These are phyloP conservation scores for Sepiola atlantica DNA, from an alignment of 2,888 invertebrate species.

Conservation along the genomic window DNA sequence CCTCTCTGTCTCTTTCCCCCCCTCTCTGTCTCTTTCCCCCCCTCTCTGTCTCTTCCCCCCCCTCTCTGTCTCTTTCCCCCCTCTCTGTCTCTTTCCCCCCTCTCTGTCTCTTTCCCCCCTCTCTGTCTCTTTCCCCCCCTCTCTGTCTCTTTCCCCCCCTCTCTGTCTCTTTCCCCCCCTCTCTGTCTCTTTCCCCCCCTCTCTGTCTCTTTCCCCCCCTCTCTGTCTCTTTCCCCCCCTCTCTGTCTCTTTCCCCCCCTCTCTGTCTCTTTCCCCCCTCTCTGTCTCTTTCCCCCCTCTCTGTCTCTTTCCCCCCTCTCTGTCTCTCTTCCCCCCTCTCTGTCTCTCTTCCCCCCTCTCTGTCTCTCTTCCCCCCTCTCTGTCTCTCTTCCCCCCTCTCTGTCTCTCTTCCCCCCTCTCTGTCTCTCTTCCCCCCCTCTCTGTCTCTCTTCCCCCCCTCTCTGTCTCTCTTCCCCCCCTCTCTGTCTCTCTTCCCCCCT, in stretches of 20 bases:
- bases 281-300: not conserved
- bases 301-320: not conserved
- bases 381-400: not conserved
- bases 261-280: not conserved
- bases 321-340: not conserved
- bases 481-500: not conserved
- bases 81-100: not conserved
- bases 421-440: not conserved
- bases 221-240: not conserved
- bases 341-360: not conserved
- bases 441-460: not conserved
- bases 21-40: not conserved
- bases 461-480: not conserved
- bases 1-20: not conserved
- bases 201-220: not conserved
- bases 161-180: too few relatives aligned
- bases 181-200: too few relatives aligned
- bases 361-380: not conserved
- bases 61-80: not conserved
- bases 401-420: not conserved
- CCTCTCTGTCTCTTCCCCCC: not conserved
- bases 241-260: not conserved
- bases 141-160: not conserved
- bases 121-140: not conserved
- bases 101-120: not conserved